A percentile compares a stretch with the other conserved stretches of the same genome.
Conservation (phyloP, 2,888 invertebrate species). For the Antitype chi region DNA sequence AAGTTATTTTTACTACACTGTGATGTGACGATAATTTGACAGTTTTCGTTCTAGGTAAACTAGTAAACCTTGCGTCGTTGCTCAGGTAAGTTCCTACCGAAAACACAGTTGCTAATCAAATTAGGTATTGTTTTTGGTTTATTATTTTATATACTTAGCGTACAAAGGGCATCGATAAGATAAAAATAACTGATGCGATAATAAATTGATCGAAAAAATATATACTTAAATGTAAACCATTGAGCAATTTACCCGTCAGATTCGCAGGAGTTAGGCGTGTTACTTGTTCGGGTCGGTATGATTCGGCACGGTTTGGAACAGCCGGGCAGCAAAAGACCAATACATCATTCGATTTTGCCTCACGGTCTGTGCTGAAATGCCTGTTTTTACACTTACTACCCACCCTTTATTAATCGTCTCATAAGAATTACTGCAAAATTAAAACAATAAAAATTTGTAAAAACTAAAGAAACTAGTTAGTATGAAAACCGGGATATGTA, state of each 20-base stretch:
- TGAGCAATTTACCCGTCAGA: neutral
- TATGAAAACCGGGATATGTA: neutral
- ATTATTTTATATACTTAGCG: neutral
- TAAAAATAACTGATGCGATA: slow-evolving; percentile 6
- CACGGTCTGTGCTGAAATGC: too few species aligned
- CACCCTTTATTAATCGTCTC: neutral
- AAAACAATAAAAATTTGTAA: too few species aligned
- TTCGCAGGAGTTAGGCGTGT: neutral
- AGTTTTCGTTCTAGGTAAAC: slow-evolving; percentile 26
- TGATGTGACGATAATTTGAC: slow-evolving; percentile 66
- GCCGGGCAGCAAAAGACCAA: neutral
- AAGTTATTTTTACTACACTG: slow-evolving; percentile 33
- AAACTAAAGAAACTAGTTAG: too few species aligned
- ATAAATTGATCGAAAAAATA: neutral
- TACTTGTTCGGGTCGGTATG: neutral
- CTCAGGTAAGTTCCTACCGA: neutral
- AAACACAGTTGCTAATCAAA: neutral
- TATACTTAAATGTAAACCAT: neutral
- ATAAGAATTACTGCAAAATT: neutral
- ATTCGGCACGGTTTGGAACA: neutral
- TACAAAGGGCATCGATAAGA: slow-evolving; percentile 13
- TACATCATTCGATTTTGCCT: too few species aligned
- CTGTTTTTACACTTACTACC: too few species aligned
- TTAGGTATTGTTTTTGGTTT: neutral
- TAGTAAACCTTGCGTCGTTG: neutral